phyloP scores from a whole-genome alignment of 2,113 vertebrate genomes.

The pig (Sus scrofa) region DNA sequence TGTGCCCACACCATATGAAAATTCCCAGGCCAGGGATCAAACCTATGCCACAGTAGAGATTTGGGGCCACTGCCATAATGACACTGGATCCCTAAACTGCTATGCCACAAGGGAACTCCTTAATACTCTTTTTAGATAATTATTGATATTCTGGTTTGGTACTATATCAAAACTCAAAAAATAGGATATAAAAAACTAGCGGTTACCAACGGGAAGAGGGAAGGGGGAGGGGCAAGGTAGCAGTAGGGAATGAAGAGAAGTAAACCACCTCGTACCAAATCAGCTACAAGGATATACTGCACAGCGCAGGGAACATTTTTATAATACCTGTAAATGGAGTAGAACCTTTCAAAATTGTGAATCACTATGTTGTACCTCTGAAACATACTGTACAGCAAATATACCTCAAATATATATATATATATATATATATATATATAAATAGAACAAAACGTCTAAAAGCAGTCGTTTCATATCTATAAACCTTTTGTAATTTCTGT shows the following conservation, averaged over 20 bases:
- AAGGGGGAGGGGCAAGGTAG: background rate
- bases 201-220: background rate
- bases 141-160: background rate
- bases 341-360: background rate
- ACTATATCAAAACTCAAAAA: constrained; percentile 12
- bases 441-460: background rate
- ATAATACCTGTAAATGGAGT: background rate
- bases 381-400: background rate
- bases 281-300: background rate
- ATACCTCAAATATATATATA: background rate
- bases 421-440: background rate
- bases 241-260: background rate
- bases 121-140: background rate
- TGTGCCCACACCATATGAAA: no score
- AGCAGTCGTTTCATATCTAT: background rate
- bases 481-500: background rate
- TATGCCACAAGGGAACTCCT: background rate
- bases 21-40: no score
- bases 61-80: no score
- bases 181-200: background rate
- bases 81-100: no score
- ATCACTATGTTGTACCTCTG: background rate
- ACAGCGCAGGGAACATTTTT: background rate
- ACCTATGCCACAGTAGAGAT: no score
- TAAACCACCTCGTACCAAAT: background rate